Evolutionary conservation across 2,888 invertebrate genomes (phyloP).

Genomic region (Volucella inflata): DNA sequence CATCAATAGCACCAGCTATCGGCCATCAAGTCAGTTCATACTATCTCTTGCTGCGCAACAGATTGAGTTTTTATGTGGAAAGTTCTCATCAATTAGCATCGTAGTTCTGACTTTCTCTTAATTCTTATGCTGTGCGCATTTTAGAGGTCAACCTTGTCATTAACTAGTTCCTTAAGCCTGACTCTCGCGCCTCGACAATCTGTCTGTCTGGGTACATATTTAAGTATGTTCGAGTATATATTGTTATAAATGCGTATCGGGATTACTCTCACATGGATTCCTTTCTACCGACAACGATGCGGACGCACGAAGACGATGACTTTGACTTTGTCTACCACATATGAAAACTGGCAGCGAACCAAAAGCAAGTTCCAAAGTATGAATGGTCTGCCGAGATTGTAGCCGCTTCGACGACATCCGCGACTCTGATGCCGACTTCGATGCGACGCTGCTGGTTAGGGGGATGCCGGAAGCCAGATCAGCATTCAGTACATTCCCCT

Average conservation of each 20-base stretch:
- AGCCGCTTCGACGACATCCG: conserved; percentile 53
- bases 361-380: conserved; percentile 34
- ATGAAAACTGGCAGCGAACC: background rate
- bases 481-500: conserved; percentile 55
- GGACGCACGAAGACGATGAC: background rate
- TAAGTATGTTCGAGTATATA: conserved; percentile 12
- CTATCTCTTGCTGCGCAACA: conserved; percentile 40
- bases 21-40: background rate
- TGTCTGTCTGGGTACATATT: conserved; percentile 65
- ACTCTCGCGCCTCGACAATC: conserved; percentile 66
- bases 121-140: conserved; percentile 74
- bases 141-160: conserved; percentile 75
- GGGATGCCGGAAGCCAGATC: conserved; percentile 66
- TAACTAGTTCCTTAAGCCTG: conserved; percentile 71
- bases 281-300: conserved; percentile 35
- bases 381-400: conserved; percentile 55
- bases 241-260: conserved; percentile 38
- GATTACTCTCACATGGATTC: conserved; percentile 66
- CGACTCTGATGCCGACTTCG: background rate
- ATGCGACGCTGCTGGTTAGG: conserved; percentile 28
- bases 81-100: conserved; percentile 77
- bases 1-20: conserved; percentile 17
- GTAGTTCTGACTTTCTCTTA: conserved; percentile 76
- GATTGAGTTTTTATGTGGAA: conserved; percentile 70
- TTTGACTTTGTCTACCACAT: no score